Conservation (phyloP, 2,113 vertebrate species). For the Sminthopsis crassicaudata region DNA sequence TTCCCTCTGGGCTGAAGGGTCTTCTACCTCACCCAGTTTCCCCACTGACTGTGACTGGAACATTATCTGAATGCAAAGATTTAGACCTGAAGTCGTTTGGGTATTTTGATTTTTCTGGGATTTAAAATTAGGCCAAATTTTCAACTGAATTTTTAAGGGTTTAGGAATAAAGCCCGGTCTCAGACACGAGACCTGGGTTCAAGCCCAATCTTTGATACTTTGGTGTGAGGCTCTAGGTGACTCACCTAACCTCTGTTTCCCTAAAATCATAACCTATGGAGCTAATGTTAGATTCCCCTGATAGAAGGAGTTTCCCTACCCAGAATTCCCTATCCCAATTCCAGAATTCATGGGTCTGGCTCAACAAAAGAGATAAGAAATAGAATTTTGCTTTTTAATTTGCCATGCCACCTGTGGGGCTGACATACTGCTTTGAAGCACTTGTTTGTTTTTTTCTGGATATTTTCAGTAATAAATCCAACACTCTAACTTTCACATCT, state of each 20-base stretch:
- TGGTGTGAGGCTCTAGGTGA: background rate
- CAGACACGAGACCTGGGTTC: background rate
- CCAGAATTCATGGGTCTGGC: background rate
- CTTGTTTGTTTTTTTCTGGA: background rate
- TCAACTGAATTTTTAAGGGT: background rate
- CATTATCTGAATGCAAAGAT: background rate
- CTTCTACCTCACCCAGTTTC: too few relatives aligned
- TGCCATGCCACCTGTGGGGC: conserved; percentile 29
- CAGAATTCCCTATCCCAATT: background rate
- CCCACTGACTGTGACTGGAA: too few relatives aligned
- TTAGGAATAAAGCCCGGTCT: background rate
- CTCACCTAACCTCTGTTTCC: background rate
- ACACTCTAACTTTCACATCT: conserved; percentile 35
- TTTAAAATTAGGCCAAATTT: background rate
- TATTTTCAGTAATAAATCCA: conserved; percentile 21
- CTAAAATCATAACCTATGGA: background rate
- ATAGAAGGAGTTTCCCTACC: background rate
- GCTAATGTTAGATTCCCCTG: background rate
- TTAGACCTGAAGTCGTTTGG: background rate
- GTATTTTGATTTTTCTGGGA: background rate
- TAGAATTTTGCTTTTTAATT: conserved; percentile 35
- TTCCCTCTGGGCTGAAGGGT: too few relatives aligned
- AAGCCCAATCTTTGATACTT: background rate
- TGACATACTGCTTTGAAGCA: background rate
- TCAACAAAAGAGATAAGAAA: background rate